Evolutionary conservation across 2,797 vertebrate species (phyloP), one percentile per base, ranked within the genome.

Genomic region (Cottoperca gobio): DNA sequence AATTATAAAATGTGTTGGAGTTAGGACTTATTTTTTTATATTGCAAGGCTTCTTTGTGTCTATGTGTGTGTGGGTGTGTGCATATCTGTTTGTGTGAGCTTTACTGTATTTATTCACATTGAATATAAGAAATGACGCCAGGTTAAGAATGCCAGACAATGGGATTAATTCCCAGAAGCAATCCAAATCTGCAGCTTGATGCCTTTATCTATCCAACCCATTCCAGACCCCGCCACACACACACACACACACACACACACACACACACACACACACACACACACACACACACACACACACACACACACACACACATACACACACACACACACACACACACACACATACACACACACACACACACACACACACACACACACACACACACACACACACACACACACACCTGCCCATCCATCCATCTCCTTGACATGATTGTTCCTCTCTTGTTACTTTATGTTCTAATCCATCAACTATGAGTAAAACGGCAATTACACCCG

Each of bases 401-500:
- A 70, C 64, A 55, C 73, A 84, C 68, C 77, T 57, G 79, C 77
- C 91, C 66, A 84, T 90, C 89, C 85, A 93, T 94, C 93, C 87
- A 90, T 95, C 88, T 94, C 94, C 92, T 92, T 95, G 94, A 95
- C 91, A 93, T 95, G 95, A 95, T 95, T 96, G 91, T 94, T 92
- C 89, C 92, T 86, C 93, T 95, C 93, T 95, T 95, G 93, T 96
- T 96, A 94, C 92, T 96, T 97, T 96, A 95, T 93, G 89, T 96
- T 95, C 85, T 93, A 95, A 96, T 97, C 95, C 96, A 94, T 97
- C 93, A 92, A 92, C 87, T 83, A 91, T 95, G 94, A 94, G 92
- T 93, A 96, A 96, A 96, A 95, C 89, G 93, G 93, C 95, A 96
- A 95, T 97, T 97, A 97, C 92, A 93, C 92, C 93, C 92, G 87